Percentiles rank a stretch among this genome's conserved stretches.
Evolutionary conservation across 2,113 vertebrate genomes (phyloP).

Genomic region (Sula dactylatra): DNA sequence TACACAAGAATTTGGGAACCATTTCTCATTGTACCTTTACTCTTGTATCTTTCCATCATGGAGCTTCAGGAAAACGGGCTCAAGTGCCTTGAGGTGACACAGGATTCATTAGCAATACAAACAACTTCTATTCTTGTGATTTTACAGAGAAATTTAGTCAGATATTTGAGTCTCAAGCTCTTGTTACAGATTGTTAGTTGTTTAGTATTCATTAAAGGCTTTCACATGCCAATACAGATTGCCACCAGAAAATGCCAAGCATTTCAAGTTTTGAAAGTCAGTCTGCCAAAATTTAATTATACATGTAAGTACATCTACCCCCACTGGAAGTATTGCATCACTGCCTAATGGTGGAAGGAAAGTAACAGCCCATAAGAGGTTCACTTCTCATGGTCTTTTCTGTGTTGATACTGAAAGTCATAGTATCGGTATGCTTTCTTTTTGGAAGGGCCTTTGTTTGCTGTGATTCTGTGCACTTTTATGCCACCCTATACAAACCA

Average conservation of each 20-base stretch:
- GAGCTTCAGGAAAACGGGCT: neutral
- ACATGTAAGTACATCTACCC: neutral
- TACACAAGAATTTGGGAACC: neutral
- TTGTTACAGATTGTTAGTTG: neutral
- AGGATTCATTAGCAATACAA: neutral
- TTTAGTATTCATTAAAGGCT: neutral
- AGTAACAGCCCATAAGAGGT: neutral
- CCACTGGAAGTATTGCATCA: neutral
- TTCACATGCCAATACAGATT: neutral
- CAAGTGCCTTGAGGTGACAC: neutral
- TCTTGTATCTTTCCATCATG: neutral
- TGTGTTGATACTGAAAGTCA: neutral
- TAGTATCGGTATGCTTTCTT: neutral
- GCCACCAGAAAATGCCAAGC: neutral
- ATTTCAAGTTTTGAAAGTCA: neutral
- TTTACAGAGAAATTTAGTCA: neutral
- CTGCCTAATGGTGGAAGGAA: neutral
- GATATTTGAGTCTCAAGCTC: neutral
- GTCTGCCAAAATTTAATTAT: neutral
- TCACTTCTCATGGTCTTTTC: neutral
- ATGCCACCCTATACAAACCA: neutral
- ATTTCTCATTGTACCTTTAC: accelerated
- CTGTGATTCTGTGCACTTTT: neutral
- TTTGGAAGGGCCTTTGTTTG: neutral
- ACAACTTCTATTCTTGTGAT: neutral